Evolutionary conservation across 2,888 invertebrate species (phyloP).

Genomic region (Drosophila paranaensis): DNA sequence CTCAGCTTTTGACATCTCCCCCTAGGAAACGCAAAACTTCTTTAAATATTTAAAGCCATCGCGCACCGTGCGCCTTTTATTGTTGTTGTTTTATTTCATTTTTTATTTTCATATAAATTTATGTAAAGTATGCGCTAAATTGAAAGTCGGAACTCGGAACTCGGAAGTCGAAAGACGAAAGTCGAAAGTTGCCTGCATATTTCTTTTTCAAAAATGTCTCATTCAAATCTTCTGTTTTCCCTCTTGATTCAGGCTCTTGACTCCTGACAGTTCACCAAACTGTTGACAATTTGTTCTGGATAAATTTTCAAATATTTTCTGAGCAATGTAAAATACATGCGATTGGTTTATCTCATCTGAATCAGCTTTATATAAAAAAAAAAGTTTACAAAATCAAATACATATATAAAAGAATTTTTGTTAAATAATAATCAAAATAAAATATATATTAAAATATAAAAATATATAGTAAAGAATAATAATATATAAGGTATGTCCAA

Average conservation of each 20-base stretch:
- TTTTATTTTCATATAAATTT: slow-evolving; percentile 22
- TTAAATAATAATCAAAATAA: too few species aligned
- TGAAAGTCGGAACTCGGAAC: slow-evolving; percentile 25
- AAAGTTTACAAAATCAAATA: too few species aligned
- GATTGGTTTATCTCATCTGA: too few species aligned
- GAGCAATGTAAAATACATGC: not conserved
- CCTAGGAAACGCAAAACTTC: slow-evolving; percentile 18
- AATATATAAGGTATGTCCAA: too few species aligned
- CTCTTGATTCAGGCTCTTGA: slow-evolving; percentile 26
- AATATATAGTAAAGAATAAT: too few species aligned
- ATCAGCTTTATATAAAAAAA: too few species aligned
- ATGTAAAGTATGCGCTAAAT: slow-evolving; percentile 46
- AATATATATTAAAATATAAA: too few species aligned
- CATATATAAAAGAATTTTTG: too few species aligned
- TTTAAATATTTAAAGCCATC: slow-evolving; percentile 69
- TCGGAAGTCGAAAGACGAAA: slow-evolving; percentile 18
- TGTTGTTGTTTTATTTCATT: slow-evolving; percentile 21
- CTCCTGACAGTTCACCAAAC: slow-evolving; percentile 43
- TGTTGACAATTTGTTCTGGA: slow-evolving; percentile 14
- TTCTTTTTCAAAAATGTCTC: slow-evolving; percentile 13
- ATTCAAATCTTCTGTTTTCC: not conserved
- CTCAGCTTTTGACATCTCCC: not conserved
- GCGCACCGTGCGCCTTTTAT: slow-evolving; percentile 44
- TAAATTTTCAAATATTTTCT: not conserved
- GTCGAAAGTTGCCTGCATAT: slow-evolving; percentile 42